Evolutionary conservation across 2,113 vertebrate species (phyloP), one percentile per base, ranked within the genome.

Genomic region (Octodon degus): DNA sequence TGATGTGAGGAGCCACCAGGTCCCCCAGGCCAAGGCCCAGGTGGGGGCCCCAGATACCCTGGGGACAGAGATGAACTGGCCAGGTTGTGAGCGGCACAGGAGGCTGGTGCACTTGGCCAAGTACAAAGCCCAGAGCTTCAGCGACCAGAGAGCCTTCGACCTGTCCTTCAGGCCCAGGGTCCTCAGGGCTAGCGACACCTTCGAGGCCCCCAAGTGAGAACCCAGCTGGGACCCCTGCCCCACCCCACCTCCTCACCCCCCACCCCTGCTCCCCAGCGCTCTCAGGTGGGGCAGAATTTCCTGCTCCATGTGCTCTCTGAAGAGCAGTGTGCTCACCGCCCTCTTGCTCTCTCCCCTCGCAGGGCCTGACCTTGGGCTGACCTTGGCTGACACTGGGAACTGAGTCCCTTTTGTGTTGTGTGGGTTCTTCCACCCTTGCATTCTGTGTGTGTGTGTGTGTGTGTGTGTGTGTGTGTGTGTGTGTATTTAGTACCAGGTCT

Each of bases 61-160:
- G 1, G 16, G 13, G 92, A 96, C 76, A 67, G 89, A 68, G 37
- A 82, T 91, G 1, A n/a, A 50, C 77, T 37, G 8, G 17, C 63
- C 89, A 84, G 97, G 96, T 7, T 30, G 14, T 2, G 76, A 86
- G 53, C 91, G 88, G n/a, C 94, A 27, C 27, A 74, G 88, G 72
- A 98, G 91, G 91, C 55, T 92, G 67, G 91, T 11, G 0, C 81
- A 94, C 0, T 96, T 95, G 40, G 96, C 98, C 74, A 99, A 99
- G 97, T 99, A 99, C 94, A 99, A 94, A 92, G 99, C 98, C 22
- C 98, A 99, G 89, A 99, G 99, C 97, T 99, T 99, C 50, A 89
- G 98, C 5, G 99, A 99, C 97, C 97, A 99, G 97, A 97, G 98
- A 67, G 97, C 97, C 68, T 98, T 96, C 27, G 98, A 98, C 91